A percentile compares a stretch with the other conserved stretches of the same genome.
These are phyloP conservation scores for Sparus aurata DNA, from an alignment of 2,797 vertebrate species.

Conservation along the genomic window DNA sequence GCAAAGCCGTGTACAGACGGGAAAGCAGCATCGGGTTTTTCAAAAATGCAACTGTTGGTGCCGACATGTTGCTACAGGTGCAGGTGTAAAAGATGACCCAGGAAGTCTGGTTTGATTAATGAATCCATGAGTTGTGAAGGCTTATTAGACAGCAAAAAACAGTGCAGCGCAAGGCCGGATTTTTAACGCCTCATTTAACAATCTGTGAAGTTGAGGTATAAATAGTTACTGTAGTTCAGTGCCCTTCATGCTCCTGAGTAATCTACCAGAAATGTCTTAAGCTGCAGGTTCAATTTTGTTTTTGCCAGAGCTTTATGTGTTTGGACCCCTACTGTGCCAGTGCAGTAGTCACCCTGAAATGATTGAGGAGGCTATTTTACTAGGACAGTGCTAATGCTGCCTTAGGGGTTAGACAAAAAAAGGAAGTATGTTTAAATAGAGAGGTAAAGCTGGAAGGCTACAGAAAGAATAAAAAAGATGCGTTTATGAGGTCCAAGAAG, in stretches of 20 bases:
- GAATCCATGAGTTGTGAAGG: background rate
- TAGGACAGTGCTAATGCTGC: background rate
- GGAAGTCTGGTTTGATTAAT: conserved; percentile 19
- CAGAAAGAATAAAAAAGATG: background rate
- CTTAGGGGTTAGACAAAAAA: background rate
- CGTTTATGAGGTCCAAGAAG: background rate
- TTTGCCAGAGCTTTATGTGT: background rate
- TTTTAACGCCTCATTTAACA: background rate
- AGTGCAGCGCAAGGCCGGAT: background rate
- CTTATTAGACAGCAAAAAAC: background rate
- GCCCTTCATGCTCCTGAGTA: background rate
- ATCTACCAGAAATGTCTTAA: background rate
- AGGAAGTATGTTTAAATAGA: background rate
- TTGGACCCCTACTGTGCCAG: background rate
- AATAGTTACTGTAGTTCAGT: background rate
- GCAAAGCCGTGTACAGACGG: background rate
- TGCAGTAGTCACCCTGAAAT: background rate
- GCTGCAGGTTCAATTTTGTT: background rate
- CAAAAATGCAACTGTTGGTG: conserved; percentile 3
- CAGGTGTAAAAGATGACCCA: background rate
- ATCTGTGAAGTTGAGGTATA: background rate
- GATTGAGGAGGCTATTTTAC: conserved; percentile 7
- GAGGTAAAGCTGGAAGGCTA: background rate
- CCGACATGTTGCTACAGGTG: background rate
- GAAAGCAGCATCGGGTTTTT: background rate